A percentile compares a stretch with the other conserved stretches of the same genome.
phyloP scores from a whole-genome alignment of 2,888 invertebrate genomes.

The Drosophila siamana region DNA sequence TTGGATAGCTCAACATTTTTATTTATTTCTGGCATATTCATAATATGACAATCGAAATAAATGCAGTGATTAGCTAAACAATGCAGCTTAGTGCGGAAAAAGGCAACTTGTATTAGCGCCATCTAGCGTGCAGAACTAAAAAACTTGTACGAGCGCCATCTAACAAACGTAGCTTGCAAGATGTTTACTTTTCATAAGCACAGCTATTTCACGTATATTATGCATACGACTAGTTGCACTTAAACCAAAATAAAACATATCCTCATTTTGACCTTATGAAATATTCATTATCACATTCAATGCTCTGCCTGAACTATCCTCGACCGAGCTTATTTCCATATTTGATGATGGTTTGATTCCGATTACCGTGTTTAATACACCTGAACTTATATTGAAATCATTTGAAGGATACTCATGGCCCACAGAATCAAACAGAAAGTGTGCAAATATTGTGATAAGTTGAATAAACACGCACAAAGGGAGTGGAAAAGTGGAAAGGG shows the following conservation, averaged over 20 bases:
- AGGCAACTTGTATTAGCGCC: neutral
- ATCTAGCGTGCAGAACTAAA: neutral
- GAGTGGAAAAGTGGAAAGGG: too few relatives aligned
- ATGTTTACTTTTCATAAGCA: neutral
- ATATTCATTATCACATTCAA: neutral
- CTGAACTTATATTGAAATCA: neutral
- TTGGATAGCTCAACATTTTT: too few relatives aligned
- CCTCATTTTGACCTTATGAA: neutral
- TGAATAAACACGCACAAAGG: too few relatives aligned
- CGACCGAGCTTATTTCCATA: neutral
- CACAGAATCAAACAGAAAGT: constrained; percentile 4
- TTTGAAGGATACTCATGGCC: constrained; percentile 7
- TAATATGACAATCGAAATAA: too few relatives aligned
- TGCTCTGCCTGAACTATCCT: neutral
- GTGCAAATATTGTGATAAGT: constrained; percentile 10
- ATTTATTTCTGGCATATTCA: too few relatives aligned
- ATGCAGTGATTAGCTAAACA: too few relatives aligned
- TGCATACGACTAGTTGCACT: neutral
- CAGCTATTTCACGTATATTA: neutral
- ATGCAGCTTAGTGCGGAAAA: neutral
- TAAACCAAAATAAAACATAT: too few relatives aligned
- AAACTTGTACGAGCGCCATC: too few relatives aligned
- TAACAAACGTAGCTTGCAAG: neutral
- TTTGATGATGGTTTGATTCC: neutral
- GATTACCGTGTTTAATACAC: neutral